Percentiles rank a stretch among this genome's conserved stretches.
phyloP scores from a whole-genome alignment of 2,888 invertebrate genomes.

The Saturnia pavonia region DNA sequence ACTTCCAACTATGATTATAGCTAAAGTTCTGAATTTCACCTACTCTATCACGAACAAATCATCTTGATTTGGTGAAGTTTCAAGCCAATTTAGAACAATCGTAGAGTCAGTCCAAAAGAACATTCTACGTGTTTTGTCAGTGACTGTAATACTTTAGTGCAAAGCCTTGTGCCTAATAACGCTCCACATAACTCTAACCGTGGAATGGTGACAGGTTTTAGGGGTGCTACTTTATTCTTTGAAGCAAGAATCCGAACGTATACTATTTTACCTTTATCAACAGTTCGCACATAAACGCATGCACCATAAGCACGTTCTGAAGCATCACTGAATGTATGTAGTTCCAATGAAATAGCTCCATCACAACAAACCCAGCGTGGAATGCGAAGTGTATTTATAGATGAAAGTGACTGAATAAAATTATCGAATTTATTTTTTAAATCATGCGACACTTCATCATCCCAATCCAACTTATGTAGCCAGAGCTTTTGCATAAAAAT shows the following conservation, averaged over 20 bases:
- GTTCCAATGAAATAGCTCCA: slow-evolving; percentile 20
- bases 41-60: background rate
- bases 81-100: slow-evolving; percentile 35
- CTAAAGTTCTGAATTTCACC: too few species aligned
- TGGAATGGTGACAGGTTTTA: too few species aligned
- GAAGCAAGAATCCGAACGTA: slow-evolving; percentile 29
- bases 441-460: slow-evolving; percentile 33
- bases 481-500: slow-evolving; percentile 33
- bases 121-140: slow-evolving; percentile 22
- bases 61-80: slow-evolving; percentile 16
- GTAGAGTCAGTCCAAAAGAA: slow-evolving; percentile 36
- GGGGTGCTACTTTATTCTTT: slow-evolving; percentile 32
- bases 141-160: slow-evolving; percentile 26
- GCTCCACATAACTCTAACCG: too few species aligned
- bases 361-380: slow-evolving; percentile 29
- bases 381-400: slow-evolving; percentile 20
- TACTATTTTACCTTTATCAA: slow-evolving; percentile 18
- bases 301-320: slow-evolving; percentile 36
- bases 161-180: slow-evolving; percentile 30
- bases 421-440: slow-evolving; percentile 22
- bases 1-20: too few species aligned
- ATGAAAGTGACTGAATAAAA: slow-evolving; percentile 16
- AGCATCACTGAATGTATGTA: slow-evolving; percentile 38
- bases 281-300: slow-evolving; percentile 31
- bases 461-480: slow-evolving; percentile 34